These are phyloP conservation scores for Cossypha polioptera DNA, from an alignment of 2,797 vertebrate species.

Conservation along the genomic window DNA sequence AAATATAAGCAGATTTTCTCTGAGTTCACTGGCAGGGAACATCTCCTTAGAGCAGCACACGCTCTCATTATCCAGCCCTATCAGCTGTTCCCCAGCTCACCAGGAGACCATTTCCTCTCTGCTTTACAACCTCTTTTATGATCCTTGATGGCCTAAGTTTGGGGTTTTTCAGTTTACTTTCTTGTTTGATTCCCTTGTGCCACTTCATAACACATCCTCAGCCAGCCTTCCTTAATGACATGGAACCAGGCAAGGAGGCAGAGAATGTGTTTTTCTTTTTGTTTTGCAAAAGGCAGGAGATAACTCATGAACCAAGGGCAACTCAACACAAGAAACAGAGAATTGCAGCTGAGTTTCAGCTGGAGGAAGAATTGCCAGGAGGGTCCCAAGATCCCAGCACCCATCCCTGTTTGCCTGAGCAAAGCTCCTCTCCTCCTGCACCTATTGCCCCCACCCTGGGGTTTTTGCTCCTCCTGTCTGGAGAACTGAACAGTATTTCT, in stretches of 20 bases:
- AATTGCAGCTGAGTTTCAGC: not conserved
- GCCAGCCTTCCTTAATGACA: not conserved
- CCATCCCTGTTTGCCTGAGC: rapidly evolving
- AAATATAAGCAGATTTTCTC: conserved; percentile 57
- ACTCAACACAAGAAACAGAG: not conserved
- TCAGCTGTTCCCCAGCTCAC: conserved; percentile 40
- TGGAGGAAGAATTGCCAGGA: not conserved
- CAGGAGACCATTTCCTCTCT: conserved; percentile 45
- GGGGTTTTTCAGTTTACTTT: conserved; percentile 4
- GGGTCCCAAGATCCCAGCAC: not conserved
- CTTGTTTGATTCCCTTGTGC: not conserved
- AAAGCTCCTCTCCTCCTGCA: not conserved
- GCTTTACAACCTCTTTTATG: conserved; percentile 34
- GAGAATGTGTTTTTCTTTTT: not conserved
- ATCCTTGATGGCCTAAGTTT: conserved; percentile 16
- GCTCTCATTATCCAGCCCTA: conserved; percentile 32
- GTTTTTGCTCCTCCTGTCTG: not conserved
- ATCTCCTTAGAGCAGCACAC: conserved; percentile 39
- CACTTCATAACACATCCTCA: not conserved
- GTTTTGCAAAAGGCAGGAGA: not conserved
- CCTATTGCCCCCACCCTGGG: not conserved
- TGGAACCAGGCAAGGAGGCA: not conserved
- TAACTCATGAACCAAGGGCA: not conserved
- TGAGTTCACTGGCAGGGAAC: conserved; percentile 43
- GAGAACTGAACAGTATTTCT: not conserved